These are phyloP conservation scores for Allygus modestus DNA, from an alignment of 2,888 invertebrate genomes.

Conservation along the genomic window DNA sequence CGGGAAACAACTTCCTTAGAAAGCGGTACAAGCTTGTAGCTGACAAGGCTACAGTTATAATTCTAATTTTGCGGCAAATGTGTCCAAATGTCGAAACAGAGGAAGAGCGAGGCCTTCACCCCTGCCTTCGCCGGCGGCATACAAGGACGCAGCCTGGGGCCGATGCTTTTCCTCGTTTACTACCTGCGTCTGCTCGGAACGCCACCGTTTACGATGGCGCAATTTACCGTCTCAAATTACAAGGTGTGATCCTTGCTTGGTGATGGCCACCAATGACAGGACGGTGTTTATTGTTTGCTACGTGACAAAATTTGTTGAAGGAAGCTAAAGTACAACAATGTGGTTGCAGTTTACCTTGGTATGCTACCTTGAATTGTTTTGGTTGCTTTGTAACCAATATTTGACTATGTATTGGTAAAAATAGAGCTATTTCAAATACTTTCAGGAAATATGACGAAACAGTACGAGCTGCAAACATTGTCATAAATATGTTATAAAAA, in stretches of 20 bases:
- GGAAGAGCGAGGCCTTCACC: constrained; percentile 9
- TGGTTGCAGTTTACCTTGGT: background rate
- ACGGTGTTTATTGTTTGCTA: background rate
- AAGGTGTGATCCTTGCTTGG: background rate
- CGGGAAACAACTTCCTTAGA: background rate
- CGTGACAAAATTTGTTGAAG: constrained; percentile 1
- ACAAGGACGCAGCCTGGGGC: constrained; percentile 12
- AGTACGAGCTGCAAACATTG: too few relatives aligned
- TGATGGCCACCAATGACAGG: background rate
- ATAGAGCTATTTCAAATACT: too few relatives aligned
- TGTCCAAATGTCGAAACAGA: background rate
- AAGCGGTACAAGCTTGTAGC: background rate
- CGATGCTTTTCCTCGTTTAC: constrained; percentile 7
- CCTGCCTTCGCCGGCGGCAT: background rate
- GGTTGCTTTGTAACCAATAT: background rate
- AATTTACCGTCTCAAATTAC: constrained; percentile 35
- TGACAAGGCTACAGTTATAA: background rate
- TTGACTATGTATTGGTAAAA: too few relatives aligned
- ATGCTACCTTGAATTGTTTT: background rate
- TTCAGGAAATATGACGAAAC: too few relatives aligned
- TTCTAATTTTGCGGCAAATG: constrained; percentile 2
- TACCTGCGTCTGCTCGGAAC: background rate
- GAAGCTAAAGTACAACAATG: background rate
- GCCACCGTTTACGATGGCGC: constrained; percentile 19
- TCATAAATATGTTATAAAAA: too few relatives aligned